Percentiles rank a stretch among this genome's conserved stretches.
Conservation (phyloP, 1,140 invertebrate species). For the Zaprionus ornatus region DNA sequence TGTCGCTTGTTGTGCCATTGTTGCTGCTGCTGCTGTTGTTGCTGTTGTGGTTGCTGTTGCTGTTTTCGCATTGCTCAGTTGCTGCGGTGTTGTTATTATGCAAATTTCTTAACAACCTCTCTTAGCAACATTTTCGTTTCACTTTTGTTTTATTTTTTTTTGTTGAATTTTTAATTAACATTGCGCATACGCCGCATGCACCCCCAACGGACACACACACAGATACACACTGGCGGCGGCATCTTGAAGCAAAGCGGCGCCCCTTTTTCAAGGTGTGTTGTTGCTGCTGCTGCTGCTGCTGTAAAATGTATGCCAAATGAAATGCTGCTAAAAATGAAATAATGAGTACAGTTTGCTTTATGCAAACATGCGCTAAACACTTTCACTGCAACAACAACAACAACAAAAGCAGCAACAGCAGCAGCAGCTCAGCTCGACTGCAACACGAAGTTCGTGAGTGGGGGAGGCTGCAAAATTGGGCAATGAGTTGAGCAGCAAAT, state of each 20-base stretch:
- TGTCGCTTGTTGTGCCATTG: constrained; percentile 35
- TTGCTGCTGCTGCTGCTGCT: constrained; percentile 30
- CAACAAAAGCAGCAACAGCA: constrained; percentile 1
- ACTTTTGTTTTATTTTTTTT: constrained; percentile 7
- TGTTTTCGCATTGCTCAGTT: constrained; percentile 34
- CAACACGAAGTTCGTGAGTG: constrained; percentile 64
- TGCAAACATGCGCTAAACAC: constrained; percentile 55
- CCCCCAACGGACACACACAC: neutral
- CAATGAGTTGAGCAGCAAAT: neutral
- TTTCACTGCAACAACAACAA: constrained; percentile 49
- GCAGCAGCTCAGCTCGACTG: constrained; percentile 14
- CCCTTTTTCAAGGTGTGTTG: constrained; percentile 12
- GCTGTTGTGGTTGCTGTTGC: constrained; percentile 12
- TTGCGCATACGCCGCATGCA: constrained; percentile 62
- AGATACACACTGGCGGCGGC: neutral
- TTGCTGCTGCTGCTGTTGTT: constrained; percentile 29
- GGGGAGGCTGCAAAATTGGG: constrained; percentile 3
- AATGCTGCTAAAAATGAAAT: constrained; percentile 60
- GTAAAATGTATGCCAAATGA: constrained; percentile 54
- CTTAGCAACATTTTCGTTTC: constrained; percentile 36
- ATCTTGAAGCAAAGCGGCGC: constrained; percentile 27
- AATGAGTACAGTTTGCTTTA: constrained; percentile 57
- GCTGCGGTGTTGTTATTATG: constrained; percentile 61
- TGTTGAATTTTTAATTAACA: constrained; percentile 62
- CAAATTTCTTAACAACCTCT: constrained; percentile 65